Percentiles rank a stretch among this genome's conserved stretches.
Conservation (phyloP, 2,113 vertebrate species). For the Canis aureus region DNA sequence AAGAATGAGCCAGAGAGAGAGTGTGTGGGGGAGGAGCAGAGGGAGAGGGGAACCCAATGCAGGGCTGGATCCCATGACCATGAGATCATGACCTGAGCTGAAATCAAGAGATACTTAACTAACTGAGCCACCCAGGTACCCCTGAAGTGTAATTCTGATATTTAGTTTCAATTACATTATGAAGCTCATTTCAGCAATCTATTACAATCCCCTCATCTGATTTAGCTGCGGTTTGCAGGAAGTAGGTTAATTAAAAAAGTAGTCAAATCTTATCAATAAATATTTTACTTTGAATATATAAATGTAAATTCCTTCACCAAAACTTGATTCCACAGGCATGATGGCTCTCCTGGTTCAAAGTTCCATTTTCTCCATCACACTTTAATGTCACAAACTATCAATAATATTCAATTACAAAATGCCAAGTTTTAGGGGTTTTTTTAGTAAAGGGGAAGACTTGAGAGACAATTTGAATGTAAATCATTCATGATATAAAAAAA, state of each 20-base stretch:
- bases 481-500: neutral
- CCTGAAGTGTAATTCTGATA: slow-evolving; percentile 38
- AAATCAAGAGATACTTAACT: neutral
- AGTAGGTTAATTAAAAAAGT: slow-evolving; percentile 34
- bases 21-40: neutral
- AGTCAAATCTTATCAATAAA: slow-evolving; percentile 31
- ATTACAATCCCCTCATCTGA: neutral
- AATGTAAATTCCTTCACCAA: slow-evolving; percentile 26
- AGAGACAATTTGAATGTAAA: neutral
- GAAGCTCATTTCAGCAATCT: slow-evolving; percentile 18
- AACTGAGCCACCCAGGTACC: neutral
- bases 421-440: neutral
- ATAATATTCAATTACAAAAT: neutral
- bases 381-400: neutral
- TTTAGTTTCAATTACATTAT: slow-evolving; percentile 20
- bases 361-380: neutral
- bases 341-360: neutral
- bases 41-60: neutral
- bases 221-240: neutral
- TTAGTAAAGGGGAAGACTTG: neutral
- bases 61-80: neutral
- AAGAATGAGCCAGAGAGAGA: neutral
- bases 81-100: neutral
- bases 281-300: slow-evolving; percentile 23
- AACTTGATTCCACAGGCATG: neutral